Conservation (phyloP, 2,113 vertebrate species). For the Drymodes brunneopygia region DNA sequence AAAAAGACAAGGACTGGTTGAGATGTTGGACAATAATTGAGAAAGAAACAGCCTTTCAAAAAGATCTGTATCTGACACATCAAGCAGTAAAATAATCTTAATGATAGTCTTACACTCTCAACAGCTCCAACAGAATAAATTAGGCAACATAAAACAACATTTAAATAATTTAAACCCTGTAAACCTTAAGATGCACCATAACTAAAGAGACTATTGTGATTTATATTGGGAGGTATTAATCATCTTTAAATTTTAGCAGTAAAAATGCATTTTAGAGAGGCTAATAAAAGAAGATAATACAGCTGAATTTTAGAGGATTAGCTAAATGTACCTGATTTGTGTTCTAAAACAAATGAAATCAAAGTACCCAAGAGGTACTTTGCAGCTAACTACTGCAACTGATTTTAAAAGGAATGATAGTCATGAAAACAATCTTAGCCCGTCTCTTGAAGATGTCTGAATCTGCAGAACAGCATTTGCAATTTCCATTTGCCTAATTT, state of each 20-base stretch:
- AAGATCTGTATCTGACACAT: not conserved
- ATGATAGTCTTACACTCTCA: not conserved
- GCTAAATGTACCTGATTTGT: conserved; percentile 19
- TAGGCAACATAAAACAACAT: not conserved
- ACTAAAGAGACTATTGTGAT: conserved; percentile 27
- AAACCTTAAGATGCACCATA: not conserved
- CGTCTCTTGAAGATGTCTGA: not conserved
- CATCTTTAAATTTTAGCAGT: not conserved
- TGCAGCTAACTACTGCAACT: not conserved
- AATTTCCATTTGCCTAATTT: not conserved
- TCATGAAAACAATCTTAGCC: not conserved
- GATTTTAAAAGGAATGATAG: not conserved
- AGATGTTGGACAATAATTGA: not conserved
- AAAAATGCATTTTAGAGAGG: conserved; percentile 27
- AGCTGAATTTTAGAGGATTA: conserved; percentile 28
- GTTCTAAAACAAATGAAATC: conserved; percentile 43
- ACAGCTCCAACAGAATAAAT: not conserved
- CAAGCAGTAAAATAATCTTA: not conserved
- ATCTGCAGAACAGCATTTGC: not conserved
- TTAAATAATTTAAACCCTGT: not conserved
- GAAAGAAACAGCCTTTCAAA: not conserved
- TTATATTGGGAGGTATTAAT: conserved; percentile 17
- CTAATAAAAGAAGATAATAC: conserved; percentile 16
- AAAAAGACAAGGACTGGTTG: not conserved
- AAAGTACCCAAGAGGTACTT: not conserved